phyloP scores from a whole-genome alignment of 1,140 invertebrate species.

The Acromyrmex echinatior region DNA sequence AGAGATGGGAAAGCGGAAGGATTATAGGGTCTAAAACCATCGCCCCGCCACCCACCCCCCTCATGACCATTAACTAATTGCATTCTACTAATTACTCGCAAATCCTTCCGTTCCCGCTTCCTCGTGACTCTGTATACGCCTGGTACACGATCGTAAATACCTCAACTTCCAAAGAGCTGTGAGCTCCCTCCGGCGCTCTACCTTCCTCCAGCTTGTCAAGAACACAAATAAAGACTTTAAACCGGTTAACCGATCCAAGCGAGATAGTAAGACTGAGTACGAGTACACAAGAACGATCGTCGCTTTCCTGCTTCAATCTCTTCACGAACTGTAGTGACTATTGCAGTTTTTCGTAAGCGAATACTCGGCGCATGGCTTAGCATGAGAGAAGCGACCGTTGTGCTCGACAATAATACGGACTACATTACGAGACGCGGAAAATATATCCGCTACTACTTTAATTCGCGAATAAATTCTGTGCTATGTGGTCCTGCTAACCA shows the following conservation, averaged over 20 bases:
- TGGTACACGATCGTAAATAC: slow-evolving; percentile 75
- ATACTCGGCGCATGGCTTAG: slow-evolving; percentile 3
- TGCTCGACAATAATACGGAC: slow-evolving; percentile 31
- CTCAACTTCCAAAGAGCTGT: slow-evolving; percentile 69
- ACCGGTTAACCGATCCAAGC: slow-evolving; percentile 59
- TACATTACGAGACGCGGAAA: slow-evolving; percentile 41
- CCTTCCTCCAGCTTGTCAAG: slow-evolving; percentile 62
- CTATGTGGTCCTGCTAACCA: neutral
- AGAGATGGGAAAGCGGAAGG: slow-evolving; percentile 42
- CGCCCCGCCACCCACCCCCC: slow-evolving; percentile 33
- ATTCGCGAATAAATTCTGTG: slow-evolving; percentile 52
- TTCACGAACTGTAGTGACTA: slow-evolving; percentile 31
- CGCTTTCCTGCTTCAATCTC: slow-evolving; percentile 62
- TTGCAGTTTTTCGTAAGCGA: slow-evolving; percentile 58
- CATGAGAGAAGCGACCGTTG: neutral
- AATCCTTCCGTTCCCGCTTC: slow-evolving; percentile 71
- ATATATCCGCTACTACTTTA: slow-evolving; percentile 46
- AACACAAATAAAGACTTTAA: slow-evolving; percentile 74
- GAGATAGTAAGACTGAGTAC: slow-evolving; percentile 61
- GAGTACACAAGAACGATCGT: slow-evolving; percentile 66
- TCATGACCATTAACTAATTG: slow-evolving; percentile 79
- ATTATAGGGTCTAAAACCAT: slow-evolving; percentile 67
- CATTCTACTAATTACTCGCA: slow-evolving; percentile 77
- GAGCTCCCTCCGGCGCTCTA: slow-evolving; percentile 45
- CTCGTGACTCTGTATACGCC: slow-evolving; percentile 65